phyloP scores from a whole-genome alignment of 2,797 vertebrate genomes.

The Eulemur coronatus region DNA sequence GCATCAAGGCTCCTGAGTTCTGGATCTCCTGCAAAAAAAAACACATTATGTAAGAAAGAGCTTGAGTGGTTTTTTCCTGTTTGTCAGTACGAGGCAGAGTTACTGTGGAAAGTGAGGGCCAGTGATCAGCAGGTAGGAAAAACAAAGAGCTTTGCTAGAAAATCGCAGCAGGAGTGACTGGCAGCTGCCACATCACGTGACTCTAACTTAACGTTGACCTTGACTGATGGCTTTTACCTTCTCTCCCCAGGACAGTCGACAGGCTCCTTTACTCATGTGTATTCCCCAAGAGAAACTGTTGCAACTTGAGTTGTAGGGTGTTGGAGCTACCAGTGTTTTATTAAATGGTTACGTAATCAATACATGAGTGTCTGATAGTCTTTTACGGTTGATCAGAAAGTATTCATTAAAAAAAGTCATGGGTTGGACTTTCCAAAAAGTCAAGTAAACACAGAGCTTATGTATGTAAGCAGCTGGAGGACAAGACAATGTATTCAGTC shows the following conservation, averaged over 20 bases:
- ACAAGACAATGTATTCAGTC: neutral
- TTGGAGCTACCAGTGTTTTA: neutral
- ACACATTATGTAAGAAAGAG: slow-evolving; percentile 64
- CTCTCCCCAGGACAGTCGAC: neutral
- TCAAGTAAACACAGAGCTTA: neutral
- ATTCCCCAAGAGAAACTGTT: neutral
- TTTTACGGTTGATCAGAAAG: slow-evolving; percentile 22
- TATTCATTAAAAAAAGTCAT: neutral
- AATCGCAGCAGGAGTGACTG: slow-evolving; percentile 3
- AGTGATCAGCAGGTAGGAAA: slow-evolving; percentile 43
- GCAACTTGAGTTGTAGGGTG: neutral
- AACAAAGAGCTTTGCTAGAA: slow-evolving; percentile 64
- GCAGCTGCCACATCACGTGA: slow-evolving; percentile 47
- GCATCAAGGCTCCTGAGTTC: slow-evolving; percentile 53
- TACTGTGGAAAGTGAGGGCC: slow-evolving; percentile 56
- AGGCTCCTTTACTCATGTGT: neutral
- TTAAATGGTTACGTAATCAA: neutral
- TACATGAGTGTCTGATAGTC: neutral
- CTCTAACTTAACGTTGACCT: slow-evolving; percentile 52
- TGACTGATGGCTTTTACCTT: slow-evolving; percentile 2
- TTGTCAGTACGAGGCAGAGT: slow-evolving; percentile 39
- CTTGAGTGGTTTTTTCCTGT: slow-evolving; percentile 48
- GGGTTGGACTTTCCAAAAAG: slow-evolving; percentile 25
- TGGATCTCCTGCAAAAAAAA: neutral
- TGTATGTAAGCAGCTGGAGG: neutral